These are phyloP conservation scores for Pedetes capensis DNA, from an alignment of 2,113 vertebrate species.

Conservation along the genomic window DNA sequence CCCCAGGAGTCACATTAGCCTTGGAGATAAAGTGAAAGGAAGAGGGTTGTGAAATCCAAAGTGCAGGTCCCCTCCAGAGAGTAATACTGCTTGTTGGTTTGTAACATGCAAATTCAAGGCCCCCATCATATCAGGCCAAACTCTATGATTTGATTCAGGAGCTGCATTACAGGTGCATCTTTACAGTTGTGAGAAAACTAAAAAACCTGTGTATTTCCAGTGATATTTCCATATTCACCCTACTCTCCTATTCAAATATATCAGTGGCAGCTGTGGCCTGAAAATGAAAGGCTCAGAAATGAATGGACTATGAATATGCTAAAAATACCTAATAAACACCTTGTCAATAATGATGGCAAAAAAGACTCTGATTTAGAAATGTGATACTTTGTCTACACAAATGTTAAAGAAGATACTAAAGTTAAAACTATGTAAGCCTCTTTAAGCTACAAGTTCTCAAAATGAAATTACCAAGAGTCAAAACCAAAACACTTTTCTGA, in stretches of 20 bases:
- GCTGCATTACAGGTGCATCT: background rate
- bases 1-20: background rate
- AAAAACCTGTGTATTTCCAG: background rate
- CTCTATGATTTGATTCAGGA: background rate
- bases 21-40: background rate
- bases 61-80: background rate
- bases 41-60: background rate
- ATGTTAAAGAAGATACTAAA: background rate
- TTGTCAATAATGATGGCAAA: accelerated
- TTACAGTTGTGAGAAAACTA: background rate
- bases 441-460: background rate
- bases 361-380: background rate
- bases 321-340: accelerated
- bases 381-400: accelerated
- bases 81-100: background rate
- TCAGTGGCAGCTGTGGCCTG: background rate
- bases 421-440: background rate
- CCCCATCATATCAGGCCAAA: background rate
- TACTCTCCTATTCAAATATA: background rate
- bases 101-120: background rate
- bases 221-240: background rate
- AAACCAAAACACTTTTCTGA: background rate
- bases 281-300: background rate
- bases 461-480: background rate
- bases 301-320: accelerated